Conservation (phyloP, 2,113 vertebrate species). For the Nesospiza acunhae region DNA sequence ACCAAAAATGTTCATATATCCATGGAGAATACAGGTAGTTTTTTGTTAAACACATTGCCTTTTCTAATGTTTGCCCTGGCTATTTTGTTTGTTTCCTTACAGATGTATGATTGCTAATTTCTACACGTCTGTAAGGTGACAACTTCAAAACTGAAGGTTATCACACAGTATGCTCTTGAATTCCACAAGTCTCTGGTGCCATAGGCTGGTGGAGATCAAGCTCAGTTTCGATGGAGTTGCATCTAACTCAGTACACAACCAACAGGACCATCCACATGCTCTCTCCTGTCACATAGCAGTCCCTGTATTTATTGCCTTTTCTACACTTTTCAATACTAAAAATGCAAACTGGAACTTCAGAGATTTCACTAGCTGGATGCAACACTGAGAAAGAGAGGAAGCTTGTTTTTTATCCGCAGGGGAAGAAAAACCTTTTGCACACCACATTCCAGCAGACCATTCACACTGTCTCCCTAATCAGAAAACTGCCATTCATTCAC, state of each 20-base stretch:
- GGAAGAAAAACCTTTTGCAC: background rate
- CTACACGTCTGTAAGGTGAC: background rate
- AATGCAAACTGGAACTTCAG: background rate
- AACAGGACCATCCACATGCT: accelerated
- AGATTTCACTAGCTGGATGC: background rate
- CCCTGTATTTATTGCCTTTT: background rate
- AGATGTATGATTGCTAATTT: background rate
- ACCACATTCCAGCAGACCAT: no score
- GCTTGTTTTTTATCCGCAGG: background rate
- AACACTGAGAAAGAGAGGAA: background rate
- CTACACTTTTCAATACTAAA: background rate
- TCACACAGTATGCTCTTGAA: background rate
- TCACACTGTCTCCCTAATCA: background rate
- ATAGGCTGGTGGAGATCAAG: background rate
- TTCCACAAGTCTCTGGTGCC: background rate
- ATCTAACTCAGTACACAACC: background rate
- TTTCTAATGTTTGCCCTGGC: background rate
- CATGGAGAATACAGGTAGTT: background rate
- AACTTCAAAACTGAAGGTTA: background rate
- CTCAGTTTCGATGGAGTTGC: background rate
- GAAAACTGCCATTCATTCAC: accelerated
- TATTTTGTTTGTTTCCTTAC: background rate
- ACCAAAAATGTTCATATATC: background rate
- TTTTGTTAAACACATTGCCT: background rate
- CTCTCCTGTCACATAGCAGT: background rate